These are phyloP conservation scores for Nesometra sesokonis DNA, from an alignment of 35 echinoderm and acorn worm genomes.

Conservation along the genomic window DNA sequence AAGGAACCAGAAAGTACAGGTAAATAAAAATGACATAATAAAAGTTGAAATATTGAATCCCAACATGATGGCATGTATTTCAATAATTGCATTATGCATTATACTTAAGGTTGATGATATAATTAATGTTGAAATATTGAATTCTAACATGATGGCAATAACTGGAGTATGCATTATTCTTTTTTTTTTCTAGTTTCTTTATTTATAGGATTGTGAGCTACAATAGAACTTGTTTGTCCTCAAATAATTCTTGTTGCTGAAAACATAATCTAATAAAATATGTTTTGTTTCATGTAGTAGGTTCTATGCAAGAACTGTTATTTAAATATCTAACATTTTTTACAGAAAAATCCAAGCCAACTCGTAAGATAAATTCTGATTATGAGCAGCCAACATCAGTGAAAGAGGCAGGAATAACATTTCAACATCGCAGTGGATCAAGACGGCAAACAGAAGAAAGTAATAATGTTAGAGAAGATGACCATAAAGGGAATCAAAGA, in stretches of 20 bases:
- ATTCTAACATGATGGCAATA: too few species aligned
- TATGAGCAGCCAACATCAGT: conserved; percentile 71
- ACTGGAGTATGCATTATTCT: too few species aligned
- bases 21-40: neutral
- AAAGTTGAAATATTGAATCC: too few species aligned
- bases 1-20: conserved; percentile 10
- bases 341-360: neutral
- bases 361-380: neutral
- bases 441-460: conserved; percentile 3
- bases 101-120: neutral
- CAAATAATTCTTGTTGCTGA: neutral
- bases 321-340: too few species aligned
- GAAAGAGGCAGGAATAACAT: conserved; percentile 67
- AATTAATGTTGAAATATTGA: too few species aligned
- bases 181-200: too few species aligned
- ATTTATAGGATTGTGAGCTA: neutral
- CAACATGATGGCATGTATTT: too few species aligned
- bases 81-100: too few species aligned
- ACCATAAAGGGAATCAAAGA: conserved; percentile 17
- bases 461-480: conserved; percentile 18
- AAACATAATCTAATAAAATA: neutral
- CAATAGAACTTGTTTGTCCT: neutral
- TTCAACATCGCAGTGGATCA: conserved; percentile 32
- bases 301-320: conserved; percentile 29
- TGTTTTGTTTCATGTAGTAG: neutral